These are phyloP conservation scores for Heptranchias perlo DNA, from an alignment of 2,113 vertebrate species.

Conservation along the genomic window DNA sequence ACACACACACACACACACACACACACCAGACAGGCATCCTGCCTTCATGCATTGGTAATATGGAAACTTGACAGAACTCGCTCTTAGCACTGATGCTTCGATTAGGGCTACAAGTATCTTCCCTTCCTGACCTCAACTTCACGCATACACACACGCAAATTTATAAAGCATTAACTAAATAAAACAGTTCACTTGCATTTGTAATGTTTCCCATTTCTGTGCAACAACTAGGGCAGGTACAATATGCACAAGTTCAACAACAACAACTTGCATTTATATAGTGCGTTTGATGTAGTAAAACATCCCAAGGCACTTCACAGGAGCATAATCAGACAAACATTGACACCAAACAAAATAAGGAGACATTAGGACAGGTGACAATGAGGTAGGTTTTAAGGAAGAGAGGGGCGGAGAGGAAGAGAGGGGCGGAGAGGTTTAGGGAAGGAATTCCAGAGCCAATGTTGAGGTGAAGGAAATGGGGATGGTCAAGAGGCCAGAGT, in stretches of 20 bases:
- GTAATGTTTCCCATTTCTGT: not conserved
- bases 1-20: not conserved
- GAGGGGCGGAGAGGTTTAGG: not conserved
- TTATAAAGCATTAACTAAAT: not conserved
- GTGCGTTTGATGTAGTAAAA: too few species aligned
- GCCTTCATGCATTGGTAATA: not conserved
- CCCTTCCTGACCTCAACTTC: not conserved
- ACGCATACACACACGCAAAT: not conserved
- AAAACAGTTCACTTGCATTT: not conserved
- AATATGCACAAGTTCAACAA: not conserved
- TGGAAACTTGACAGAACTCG: not conserved
- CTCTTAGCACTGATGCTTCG: not conserved
- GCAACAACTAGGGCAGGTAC: not conserved
- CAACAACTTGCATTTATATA: not conserved
- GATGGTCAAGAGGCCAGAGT: not conserved
- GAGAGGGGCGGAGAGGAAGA: not conserved
- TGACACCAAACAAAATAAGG: not conserved
- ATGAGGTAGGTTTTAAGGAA: not conserved
- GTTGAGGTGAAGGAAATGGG: not conserved
- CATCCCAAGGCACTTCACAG: too few species aligned
- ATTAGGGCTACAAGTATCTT: not conserved
- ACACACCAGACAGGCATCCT: too few species aligned
- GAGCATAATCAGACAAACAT: too few species aligned
- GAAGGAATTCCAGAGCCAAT: not conserved
- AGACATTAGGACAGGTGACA: not conserved